phyloP scores from a whole-genome alignment of 1,140 invertebrate species.

The Diorhabda elongata region DNA sequence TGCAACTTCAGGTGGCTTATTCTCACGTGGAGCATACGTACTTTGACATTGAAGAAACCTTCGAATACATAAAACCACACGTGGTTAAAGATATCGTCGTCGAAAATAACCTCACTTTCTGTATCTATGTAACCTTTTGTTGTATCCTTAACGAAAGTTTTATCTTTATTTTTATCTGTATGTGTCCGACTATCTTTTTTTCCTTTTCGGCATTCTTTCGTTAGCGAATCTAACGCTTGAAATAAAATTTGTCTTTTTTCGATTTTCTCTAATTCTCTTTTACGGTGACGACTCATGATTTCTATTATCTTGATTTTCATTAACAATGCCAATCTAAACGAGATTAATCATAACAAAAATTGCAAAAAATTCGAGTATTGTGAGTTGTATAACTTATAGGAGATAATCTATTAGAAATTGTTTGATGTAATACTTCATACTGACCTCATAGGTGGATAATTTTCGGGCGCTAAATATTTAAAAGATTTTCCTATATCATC shows the following conservation, averaged over 20 bases:
- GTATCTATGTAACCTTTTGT: conserved; percentile 10
- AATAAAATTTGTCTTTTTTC: conserved; percentile 20
- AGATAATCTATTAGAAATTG: too few species aligned
- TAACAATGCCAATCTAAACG: conserved; percentile 8
- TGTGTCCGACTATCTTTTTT: conserved; percentile 9
- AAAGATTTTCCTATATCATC: conserved; percentile 13
- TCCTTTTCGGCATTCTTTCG: conserved; percentile 20
- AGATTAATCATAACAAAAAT: too few species aligned
- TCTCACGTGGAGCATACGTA: not conserved
- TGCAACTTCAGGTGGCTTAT: too few species aligned
- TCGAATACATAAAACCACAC: conserved; percentile 24
- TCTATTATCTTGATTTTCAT: conserved; percentile 28
- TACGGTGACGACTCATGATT: conserved; percentile 24
- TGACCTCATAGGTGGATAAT: not conserved
- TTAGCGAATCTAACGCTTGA: conserved; percentile 12
- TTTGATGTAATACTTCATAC: not conserved
- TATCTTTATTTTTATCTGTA: conserved; percentile 6
- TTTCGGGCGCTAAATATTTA: not conserved
- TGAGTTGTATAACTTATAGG: too few species aligned
- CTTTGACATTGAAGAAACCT: conserved; percentile 20
- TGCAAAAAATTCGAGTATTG: too few species aligned
- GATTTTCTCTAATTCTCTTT: conserved; percentile 12
- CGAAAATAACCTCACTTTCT: conserved; percentile 17
- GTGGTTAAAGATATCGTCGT: conserved; percentile 27
- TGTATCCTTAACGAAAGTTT: not conserved